Percentiles rank a stretch among this genome's conserved stretches.
Evolutionary conservation across 2,113 vertebrate genomes (phyloP).

Genomic region (Dinomys branickii): DNA sequence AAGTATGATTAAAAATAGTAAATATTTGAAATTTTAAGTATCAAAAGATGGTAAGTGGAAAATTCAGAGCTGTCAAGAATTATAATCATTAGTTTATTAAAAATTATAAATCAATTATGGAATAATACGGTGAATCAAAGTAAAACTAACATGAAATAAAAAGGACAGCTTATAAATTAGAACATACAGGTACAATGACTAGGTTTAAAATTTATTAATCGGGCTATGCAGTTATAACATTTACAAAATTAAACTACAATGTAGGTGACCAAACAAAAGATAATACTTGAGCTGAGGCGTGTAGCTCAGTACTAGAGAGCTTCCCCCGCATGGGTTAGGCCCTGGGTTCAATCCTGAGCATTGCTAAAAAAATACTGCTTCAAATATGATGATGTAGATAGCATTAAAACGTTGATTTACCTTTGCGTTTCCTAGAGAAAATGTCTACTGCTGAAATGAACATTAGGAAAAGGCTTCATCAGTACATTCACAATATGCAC

Average conservation of each 20-base stretch:
- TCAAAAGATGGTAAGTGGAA: slow-evolving; percentile 2
- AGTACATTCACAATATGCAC: background rate
- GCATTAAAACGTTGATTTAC: background rate
- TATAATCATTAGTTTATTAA: background rate
- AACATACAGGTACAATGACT: background rate
- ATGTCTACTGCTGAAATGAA: background rate
- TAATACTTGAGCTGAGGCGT: background rate
- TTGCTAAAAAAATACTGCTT: background rate
- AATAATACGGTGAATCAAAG: background rate
- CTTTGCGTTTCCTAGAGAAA: background rate
- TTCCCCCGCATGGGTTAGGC: background rate
- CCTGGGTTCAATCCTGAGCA: background rate
- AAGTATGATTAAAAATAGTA: background rate
- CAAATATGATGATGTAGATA: background rate
- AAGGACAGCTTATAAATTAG: background rate
- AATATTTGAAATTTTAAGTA: background rate
- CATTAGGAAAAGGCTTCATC: background rate
- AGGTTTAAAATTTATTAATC: background rate
- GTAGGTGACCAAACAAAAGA: background rate
- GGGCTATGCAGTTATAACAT: background rate
- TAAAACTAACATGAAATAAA: background rate
- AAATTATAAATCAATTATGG: background rate
- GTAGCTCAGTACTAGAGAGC: background rate
- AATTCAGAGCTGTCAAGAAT: background rate
- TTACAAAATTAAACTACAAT: background rate